Percentiles rank a stretch among this genome's conserved stretches.
Conservation (phyloP, 2,888 invertebrate species). For the Nymphalis c-album region DNA sequence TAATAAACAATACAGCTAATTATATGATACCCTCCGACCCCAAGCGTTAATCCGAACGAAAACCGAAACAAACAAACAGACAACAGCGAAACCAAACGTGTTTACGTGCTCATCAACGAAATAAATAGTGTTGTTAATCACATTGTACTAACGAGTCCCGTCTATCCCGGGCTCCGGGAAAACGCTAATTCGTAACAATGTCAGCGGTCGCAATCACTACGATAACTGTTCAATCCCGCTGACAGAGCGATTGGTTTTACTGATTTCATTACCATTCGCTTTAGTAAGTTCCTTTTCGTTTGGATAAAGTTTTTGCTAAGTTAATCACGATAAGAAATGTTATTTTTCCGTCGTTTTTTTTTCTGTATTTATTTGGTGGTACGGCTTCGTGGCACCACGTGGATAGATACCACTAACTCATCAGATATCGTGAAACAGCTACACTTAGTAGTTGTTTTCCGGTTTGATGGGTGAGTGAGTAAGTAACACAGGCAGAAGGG, state of each 20-base stretch:
- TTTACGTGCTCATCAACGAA: constrained; percentile 11
- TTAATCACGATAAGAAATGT: constrained; percentile 3
- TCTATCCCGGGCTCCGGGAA: constrained; percentile 9
- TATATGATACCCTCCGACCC: too few species aligned
- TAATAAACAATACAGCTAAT: not conserved
- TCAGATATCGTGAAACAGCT: too few species aligned
- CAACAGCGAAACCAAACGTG: constrained; percentile 1
- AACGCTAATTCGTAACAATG: constrained; percentile 29
- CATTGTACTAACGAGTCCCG: constrained; percentile 25
- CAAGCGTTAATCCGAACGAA: not conserved
- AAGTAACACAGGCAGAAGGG: too few species aligned
- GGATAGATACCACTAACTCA: too few species aligned
- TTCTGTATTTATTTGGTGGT: too few species aligned
- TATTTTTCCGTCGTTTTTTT: not conserved
- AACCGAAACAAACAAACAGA: not conserved
- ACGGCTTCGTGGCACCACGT: too few species aligned
- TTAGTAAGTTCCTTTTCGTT: constrained; percentile 10
- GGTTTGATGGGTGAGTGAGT: too few species aligned
- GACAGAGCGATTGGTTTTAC: constrained; percentile 30
- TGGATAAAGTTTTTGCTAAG: not conserved
- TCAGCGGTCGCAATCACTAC: constrained; percentile 29
- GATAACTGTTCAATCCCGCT: constrained; percentile 26
- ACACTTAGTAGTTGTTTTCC: too few species aligned
- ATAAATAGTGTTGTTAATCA: constrained; percentile 26
- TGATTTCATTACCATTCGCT: constrained; percentile 27